Conservation (phyloP, 2,113 vertebrate species). For the Hydrolagus affinis region DNA sequence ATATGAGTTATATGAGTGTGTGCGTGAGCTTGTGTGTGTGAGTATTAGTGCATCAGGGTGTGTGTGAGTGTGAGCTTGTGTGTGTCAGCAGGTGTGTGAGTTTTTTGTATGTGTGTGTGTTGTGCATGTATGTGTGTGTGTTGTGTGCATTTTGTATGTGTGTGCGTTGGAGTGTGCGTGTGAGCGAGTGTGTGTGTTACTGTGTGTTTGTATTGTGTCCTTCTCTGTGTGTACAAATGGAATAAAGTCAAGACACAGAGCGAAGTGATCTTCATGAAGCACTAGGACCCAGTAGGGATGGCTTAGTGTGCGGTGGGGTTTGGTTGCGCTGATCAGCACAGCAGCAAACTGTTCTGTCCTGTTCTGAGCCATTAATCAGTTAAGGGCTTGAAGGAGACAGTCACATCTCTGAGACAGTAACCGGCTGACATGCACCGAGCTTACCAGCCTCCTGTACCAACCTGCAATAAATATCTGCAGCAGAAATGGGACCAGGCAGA, state of each 20-base stretch:
- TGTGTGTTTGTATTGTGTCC: background rate
- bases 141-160: too few species aligned
- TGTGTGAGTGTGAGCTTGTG: too few species aligned
- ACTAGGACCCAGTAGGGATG: conserved; percentile 34
- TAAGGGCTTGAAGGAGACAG: background rate
- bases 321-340: background rate
- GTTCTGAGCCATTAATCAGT: background rate
- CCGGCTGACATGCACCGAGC: conserved; percentile 52
- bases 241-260: background rate
- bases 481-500: conserved; percentile 55
- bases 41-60: too few species aligned
- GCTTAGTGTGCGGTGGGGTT: background rate
- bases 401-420: background rate
- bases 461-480: conserved; percentile 57
- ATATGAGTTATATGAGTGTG: too few species aligned
- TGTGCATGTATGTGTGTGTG: too few species aligned
- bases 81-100: too few species aligned
- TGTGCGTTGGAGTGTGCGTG: too few species aligned
- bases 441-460: conserved; percentile 54
- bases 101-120: too few species aligned
- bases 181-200: too few species aligned
- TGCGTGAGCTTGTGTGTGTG: too few species aligned
- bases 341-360: background rate
- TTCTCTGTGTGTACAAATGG: background rate
- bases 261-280: background rate